A percentile compares a stretch with the other conserved stretches of the same genome.
Conservation (phyloP, 2,113 vertebrate species). For the Hypocryptadius cinnamomeus region DNA sequence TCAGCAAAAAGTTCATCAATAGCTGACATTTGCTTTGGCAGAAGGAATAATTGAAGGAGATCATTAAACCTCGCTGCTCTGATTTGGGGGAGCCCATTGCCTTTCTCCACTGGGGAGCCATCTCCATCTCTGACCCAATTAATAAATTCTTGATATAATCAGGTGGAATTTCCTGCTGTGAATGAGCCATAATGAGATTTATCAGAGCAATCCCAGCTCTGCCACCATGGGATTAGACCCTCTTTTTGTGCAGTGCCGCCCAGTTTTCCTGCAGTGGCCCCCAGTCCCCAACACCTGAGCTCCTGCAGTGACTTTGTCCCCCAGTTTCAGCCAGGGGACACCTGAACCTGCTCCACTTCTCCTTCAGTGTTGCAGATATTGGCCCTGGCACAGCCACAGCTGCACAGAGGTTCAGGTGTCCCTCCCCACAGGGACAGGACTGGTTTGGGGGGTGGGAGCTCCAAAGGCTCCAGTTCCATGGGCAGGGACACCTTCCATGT, state of each 20-base stretch:
- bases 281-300: neutral
- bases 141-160: neutral
- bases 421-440: too few species aligned
- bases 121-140: neutral
- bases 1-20: neutral
- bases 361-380: fast-evolving
- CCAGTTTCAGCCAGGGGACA: too few species aligned
- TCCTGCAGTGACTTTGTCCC: neutral
- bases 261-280: neutral
- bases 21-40: neutral
- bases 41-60: neutral
- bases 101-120: neutral
- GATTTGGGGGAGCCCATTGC: neutral
- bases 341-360: fast-evolving
- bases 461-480: too few species aligned
- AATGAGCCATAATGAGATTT: neutral
- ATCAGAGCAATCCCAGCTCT: neutral
- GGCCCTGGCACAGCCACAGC: neutral
- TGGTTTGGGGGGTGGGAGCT: neutral
- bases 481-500: neutral
- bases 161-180: neutral
- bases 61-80: neutral
- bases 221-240: fast-evolving
- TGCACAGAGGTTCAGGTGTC: fast-evolving
- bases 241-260: neutral